A percentile compares a stretch with the other conserved stretches of the same genome.
Conservation (phyloP, 2,888 invertebrate genomes). For the Lithophane socia region DNA sequence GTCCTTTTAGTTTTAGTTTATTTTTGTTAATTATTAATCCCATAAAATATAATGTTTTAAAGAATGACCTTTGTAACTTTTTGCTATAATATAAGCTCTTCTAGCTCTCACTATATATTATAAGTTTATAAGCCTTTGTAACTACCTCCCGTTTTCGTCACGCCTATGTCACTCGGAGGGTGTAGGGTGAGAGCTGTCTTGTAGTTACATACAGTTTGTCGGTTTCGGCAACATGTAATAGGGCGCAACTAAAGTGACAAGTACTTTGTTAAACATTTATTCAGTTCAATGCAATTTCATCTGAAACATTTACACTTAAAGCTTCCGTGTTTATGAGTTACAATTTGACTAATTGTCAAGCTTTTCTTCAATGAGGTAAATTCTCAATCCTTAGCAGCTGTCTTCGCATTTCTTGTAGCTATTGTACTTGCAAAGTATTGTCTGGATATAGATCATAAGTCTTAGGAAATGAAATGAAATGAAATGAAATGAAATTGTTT, state of each 20-base stretch:
- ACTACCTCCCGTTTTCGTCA: slow-evolving; percentile 21
- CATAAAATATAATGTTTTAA: no score
- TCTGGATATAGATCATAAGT: neutral
- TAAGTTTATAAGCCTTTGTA: slow-evolving; percentile 23
- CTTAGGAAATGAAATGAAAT: no score
- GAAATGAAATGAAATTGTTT: no score
- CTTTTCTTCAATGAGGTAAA: neutral
- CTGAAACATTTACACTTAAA: neutral
- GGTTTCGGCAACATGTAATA: slow-evolving; percentile 2
- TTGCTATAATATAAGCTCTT: no score
- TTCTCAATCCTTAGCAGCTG: neutral
- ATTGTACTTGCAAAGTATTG: neutral
- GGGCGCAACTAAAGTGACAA: neutral
- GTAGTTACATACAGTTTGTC: slow-evolving; percentile 14
- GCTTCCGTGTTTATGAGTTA: neutral
- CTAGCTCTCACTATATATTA: slow-evolving; percentile 9
- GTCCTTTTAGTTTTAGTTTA: no score
- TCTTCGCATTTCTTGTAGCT: neutral
- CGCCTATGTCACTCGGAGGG: slow-evolving; percentile 15
- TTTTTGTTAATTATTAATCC: no score
- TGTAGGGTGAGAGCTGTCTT: slow-evolving; percentile 10
- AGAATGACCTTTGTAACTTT: no score
- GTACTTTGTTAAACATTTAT: neutral
- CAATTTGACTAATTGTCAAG: neutral
- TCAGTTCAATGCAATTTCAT: neutral